phyloP scores from a whole-genome alignment of 2,113 vertebrate species.

The Crocuta crocuta region DNA sequence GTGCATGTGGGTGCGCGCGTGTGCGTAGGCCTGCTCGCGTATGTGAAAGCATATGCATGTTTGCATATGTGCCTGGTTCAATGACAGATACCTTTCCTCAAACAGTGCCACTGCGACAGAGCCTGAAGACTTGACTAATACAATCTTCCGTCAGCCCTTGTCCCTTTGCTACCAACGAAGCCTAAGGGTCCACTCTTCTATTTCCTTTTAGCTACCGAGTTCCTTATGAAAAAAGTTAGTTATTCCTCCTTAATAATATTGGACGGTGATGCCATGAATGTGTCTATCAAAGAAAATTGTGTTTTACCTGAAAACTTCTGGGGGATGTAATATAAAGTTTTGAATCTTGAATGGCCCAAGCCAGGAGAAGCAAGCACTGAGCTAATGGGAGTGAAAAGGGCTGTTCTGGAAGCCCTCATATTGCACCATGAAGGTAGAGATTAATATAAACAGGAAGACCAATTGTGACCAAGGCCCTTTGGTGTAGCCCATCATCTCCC shows the following conservation, averaged over 20 bases:
- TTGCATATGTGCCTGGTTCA: accelerated
- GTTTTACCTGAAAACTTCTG: not conserved
- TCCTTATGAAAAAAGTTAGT: not conserved
- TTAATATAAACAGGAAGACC: not conserved
- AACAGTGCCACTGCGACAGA: no score
- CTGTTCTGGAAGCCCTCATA: not conserved
- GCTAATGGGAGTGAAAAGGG: not conserved
- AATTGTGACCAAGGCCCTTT: accelerated
- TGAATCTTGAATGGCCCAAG: not conserved
- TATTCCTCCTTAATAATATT: not conserved
- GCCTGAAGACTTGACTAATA: not conserved
- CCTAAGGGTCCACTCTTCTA: not conserved
- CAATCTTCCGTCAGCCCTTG: not conserved
- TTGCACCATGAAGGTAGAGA: no score
- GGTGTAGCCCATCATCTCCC: no score
- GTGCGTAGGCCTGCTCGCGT: not conserved
- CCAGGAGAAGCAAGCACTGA: not conserved
- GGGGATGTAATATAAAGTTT: not conserved
- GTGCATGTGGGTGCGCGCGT: not conserved
- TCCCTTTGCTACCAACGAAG: not conserved
- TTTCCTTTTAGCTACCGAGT: not conserved
- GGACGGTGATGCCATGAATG: not conserved
- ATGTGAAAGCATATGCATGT: not conserved
- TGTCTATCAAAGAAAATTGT: not conserved
- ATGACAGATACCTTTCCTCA: not conserved